phyloP scores from a whole-genome alignment of 1,140 invertebrate species.

The Microplitis mediator region DNA sequence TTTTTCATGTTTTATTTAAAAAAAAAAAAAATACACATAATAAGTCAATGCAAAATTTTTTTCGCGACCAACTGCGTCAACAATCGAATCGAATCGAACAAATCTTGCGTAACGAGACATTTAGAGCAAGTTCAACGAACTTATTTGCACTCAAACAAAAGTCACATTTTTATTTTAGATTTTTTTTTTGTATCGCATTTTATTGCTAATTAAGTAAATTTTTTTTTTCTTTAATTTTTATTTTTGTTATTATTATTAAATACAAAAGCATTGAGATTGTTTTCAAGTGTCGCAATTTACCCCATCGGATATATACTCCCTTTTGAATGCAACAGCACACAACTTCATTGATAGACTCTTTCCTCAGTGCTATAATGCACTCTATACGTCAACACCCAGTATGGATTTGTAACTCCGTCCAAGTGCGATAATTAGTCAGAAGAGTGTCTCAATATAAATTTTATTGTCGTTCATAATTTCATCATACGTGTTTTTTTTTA shows the following conservation, averaged over 20 bases:
- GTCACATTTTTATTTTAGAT: no score
- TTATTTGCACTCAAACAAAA: neutral
- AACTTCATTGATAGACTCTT: slow-evolving; percentile 12
- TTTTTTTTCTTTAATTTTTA: no score
- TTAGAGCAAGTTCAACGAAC: neutral
- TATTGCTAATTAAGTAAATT: neutral
- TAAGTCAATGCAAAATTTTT: no score
- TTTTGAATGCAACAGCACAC: slow-evolving; percentile 30
- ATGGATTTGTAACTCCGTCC: neutral
- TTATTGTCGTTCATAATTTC: no score
- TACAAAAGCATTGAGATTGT: neutral
- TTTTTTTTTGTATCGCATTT: neutral
- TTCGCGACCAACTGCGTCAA: no score
- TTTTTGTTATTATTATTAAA: no score
- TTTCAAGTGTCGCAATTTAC: slow-evolving; percentile 56
- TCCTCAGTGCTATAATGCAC: no score
- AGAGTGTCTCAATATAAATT: slow-evolving; percentile 31
- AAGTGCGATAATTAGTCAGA: slow-evolving; percentile 57
- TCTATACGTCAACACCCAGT: no score
- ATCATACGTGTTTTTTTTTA: no score
- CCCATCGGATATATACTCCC: slow-evolving; percentile 28
- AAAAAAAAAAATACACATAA: no score
- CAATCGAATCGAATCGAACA: no score
- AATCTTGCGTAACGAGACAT: slow-evolving; percentile 16
- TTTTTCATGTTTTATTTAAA: no score